Base-by-base conservation (phyloP, 2,797 vertebrate species). In the Pipistrellus kuhlii region DNA sequence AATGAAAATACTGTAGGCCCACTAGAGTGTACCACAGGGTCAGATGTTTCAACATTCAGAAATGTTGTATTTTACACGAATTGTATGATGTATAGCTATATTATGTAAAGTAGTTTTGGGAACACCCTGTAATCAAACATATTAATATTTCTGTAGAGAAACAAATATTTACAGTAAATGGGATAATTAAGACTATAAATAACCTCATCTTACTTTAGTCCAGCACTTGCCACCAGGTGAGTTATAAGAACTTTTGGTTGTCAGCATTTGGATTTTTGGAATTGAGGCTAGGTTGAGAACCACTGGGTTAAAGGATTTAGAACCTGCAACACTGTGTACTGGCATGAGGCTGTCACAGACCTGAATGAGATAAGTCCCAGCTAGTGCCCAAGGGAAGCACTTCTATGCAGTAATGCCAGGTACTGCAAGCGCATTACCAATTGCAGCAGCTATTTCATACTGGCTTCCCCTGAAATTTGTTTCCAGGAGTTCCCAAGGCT, bases 381-480 rank as follows among this genome's bases (percentile, higher is more conserved):
- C 35, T 41, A 5, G 62, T 73, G 32, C 71, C 32, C 38, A 18
- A 64, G 78, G 27, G 51, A 66, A 53, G 53, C 17, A 48, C 88
- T 32, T 89, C 85, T 97, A 96, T 96, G 97, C 97, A 97, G 98
- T 98, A 98, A 98, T 97, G 98, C 98, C 97, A 98, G 96, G 11
- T n/a, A 2, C 3, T 97, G 95, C 68, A 91, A 81, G 96, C 96
- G 94, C 98, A 97, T 97, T 96, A 96, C 97, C 98, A 78, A 20
- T 94, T 97, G 97, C 97, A 82, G 77, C 98, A 98, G 96, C 96
- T 97, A 85, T 98, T 98, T 98, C 98, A 97, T 92, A 97, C 97
- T 96, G 95, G 88, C 98, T 98, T 98, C 98, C 97, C 97, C 98
- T 96, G 96, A 77, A 75, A 81, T 32, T 30, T 71, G 77, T 72